A percentile compares a stretch with the other conserved stretches of the same genome.
Conservation (phyloP, 2,113 vertebrate genomes). For the Naja naja region DNA sequence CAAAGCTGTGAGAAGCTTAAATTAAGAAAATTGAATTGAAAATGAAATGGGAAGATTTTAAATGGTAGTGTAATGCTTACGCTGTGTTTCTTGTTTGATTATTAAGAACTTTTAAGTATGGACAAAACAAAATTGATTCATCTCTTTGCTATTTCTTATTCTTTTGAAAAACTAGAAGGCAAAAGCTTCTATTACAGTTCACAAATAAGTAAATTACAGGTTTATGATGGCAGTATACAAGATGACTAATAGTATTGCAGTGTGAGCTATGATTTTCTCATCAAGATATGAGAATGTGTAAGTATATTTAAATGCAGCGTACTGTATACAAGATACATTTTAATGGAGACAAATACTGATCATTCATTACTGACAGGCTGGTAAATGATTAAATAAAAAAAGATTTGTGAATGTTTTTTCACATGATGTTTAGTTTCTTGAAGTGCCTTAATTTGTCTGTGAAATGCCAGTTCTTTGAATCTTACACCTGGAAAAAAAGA, state of each 20-base stretch:
- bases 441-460: neutral
- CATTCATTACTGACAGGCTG: neutral
- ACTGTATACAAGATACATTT: slow-evolving; percentile 1
- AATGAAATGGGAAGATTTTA: slow-evolving; percentile 43
- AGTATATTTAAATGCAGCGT: neutral
- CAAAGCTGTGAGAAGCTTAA: slow-evolving; percentile 46
- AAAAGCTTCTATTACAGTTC: neutral
- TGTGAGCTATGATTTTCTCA: neutral
- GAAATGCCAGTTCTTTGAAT: neutral
- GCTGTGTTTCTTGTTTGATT: neutral
- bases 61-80: neutral
- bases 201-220: slow-evolving; percentile 13
- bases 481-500: neutral
- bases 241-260: neutral
- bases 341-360: neutral
- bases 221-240: neutral
- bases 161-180: neutral
- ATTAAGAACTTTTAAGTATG: neutral
- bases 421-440: neutral
- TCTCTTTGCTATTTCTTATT: neutral
- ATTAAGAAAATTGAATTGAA: slow-evolving; percentile 49
- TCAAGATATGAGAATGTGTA: slow-evolving; percentile 2
- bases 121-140: neutral
- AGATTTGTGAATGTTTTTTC: neutral
- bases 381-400: neutral